These are phyloP conservation scores for Chaenocephalus aceratus DNA, from an alignment of 2,113 vertebrate genomes.

Conservation along the genomic window DNA sequence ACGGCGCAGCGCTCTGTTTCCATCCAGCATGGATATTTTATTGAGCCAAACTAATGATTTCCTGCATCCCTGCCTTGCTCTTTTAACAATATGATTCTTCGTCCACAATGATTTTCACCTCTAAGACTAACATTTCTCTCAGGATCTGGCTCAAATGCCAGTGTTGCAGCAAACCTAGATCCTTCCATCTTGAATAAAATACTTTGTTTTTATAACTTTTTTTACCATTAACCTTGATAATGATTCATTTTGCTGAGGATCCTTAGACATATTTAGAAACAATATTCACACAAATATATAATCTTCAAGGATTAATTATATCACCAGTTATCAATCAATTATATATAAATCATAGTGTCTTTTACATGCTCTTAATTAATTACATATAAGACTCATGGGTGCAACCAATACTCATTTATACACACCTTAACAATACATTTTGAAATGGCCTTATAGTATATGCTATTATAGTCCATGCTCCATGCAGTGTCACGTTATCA, in stretches of 20 bases:
- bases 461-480: too few relatives aligned
- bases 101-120: neutral
- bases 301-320: too few relatives aligned
- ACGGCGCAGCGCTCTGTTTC: constrained; percentile 8
- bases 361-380: too few relatives aligned
- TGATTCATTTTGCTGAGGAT: neutral
- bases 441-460: too few relatives aligned
- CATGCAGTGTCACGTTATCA: too few relatives aligned
- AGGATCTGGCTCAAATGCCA: constrained; percentile 2
- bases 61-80: constrained; percentile 1
- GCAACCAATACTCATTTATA: too few relatives aligned
- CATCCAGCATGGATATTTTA: constrained; percentile 40
- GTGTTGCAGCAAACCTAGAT: neutral
- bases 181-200: neutral
- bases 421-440: too few relatives aligned
- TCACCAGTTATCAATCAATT: too few relatives aligned
- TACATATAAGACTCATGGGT: too few relatives aligned
- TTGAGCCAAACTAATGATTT: constrained; percentile 50
- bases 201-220: neutral
- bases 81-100: neutral
- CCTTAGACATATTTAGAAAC: neutral
- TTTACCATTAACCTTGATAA: neutral
- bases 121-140: neutral
- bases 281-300: too few relatives aligned
- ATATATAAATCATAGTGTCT: too few relatives aligned